Evolutionary conservation across 2,797 vertebrate genomes (phyloP), one percentile per base, ranked within the genome.

Genomic region (Tragelaphus oryx): DNA sequence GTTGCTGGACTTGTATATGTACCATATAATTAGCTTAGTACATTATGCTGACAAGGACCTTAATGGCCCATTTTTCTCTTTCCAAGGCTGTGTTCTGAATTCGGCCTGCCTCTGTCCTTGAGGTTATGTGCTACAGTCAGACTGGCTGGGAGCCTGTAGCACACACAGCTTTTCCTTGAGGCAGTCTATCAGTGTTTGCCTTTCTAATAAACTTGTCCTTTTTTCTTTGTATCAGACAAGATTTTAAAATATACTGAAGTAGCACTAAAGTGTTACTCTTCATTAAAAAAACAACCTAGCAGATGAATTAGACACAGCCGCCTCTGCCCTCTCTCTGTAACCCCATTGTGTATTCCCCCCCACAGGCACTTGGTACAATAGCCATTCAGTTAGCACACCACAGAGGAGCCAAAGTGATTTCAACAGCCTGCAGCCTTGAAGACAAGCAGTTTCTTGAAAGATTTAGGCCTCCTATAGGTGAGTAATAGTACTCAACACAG

Each of bases 331-430:
- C 0, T 50, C 12, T 81, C 14, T 80, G 0, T 44, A 65, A 81
- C 82, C 55, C 24, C 55, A 10, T 5, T 33, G 2, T 10, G 28
- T 96, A 0, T 82, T 33, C 0, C 62, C 96, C 50, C 22, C 22
- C 92, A 59, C 98, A 99, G 99, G 98, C 99, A 0, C 99, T 99
- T 0, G 99, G 99, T 55, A 98, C 99, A 44, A 98, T 99, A 97
- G 99, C 99, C 11, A 98, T 99, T 97, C 99, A 99, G 98, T 75
- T 99, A 96, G 99, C 99, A 48, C 99, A 99, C 60, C 99, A 99
- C 57, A 99, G 99, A 93, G 99, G 99, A 55, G 99, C 99, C 74
- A 99, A 98, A 96, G 99, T 99, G 59, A 98, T 99, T 88, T 98
- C 99, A 14, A 99, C 99, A 6, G 99, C 99, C 0, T 96, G 98